Conservation (phyloP, 2,888 invertebrate species). For the Oeneis ivallda region DNA sequence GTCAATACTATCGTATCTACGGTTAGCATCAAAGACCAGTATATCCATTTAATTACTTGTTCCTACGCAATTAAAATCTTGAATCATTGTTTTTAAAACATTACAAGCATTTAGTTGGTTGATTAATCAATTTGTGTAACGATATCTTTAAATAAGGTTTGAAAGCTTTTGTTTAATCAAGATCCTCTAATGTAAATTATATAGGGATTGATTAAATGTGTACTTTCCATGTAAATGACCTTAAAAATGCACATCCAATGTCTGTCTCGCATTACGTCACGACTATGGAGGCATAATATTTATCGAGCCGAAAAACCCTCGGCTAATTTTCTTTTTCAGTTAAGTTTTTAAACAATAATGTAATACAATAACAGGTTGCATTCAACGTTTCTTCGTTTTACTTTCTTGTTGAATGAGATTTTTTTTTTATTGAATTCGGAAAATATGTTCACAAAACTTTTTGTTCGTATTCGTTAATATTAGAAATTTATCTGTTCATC, state of each 20-base stretch:
- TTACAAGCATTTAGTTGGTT: not conserved
- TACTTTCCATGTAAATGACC: constrained; percentile 18
- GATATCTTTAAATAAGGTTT: constrained; percentile 9
- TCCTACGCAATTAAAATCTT: constrained; percentile 21
- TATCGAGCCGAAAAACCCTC: constrained; percentile 61
- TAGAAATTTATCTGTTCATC: not conserved
- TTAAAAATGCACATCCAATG: constrained; percentile 31
- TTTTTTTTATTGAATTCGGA: not conserved
- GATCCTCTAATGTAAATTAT: constrained; percentile 16
- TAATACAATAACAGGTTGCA: constrained; percentile 18
- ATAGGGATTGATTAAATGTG: constrained; percentile 28
- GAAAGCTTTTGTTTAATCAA: not conserved
- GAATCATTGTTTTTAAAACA: constrained; percentile 4
- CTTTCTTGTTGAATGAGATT: not conserved
- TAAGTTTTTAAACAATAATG: constrained; percentile 14
- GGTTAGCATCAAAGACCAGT: not conserved
- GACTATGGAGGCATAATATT: constrained; percentile 52
- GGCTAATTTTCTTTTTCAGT: constrained; percentile 39
- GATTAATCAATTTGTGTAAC: not conserved
- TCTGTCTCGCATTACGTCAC: constrained; percentile 59
- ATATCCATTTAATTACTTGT: constrained; percentile 22
- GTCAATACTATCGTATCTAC: not conserved
- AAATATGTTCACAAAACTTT: not conserved
- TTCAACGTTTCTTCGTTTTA: constrained; percentile 2
- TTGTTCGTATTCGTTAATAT: not conserved